Conservation (phyloP, 1,140 invertebrate genomes). For the Dysdera silvatica region DNA sequence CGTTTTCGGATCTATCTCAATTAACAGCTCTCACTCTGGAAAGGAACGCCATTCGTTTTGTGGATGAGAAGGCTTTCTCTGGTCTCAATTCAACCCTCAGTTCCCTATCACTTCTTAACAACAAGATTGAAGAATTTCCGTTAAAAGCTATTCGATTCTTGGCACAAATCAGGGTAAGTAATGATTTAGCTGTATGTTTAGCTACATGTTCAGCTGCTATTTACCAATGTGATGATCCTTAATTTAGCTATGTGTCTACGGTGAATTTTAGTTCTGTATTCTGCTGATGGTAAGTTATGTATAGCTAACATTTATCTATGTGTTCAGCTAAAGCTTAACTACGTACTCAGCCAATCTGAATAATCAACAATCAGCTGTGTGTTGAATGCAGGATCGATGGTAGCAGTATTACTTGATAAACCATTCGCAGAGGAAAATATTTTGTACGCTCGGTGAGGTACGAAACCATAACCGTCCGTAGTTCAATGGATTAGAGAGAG, state of each 20-base stretch:
- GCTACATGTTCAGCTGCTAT: not conserved
- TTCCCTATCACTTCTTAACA: constrained; percentile 82
- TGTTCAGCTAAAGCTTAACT: no score
- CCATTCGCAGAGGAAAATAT: no score
- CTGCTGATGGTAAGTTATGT: not conserved
- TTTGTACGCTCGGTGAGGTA: no score
- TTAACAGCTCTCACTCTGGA: constrained; percentile 86
- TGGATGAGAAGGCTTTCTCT: constrained; percentile 66
- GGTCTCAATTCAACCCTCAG: constrained; percentile 75
- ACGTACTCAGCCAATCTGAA: no score
- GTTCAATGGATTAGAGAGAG: no score
- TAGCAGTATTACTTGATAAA: no score
- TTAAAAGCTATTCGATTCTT: constrained; percentile 65
- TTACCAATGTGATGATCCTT: not conserved
- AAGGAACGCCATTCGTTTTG: constrained; percentile 70
- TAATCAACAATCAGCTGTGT: no score
- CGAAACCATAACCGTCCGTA: no score
- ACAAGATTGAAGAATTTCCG: constrained; percentile 76
- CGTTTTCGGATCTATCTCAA: constrained; percentile 54
- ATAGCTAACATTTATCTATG: no score
- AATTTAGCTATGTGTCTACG: not conserved
- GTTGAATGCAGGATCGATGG: no score
- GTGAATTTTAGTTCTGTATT: not conserved
- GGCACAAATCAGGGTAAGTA: constrained; percentile 65
- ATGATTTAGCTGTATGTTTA: not conserved